Conservation (phyloP, 2,888 invertebrate species). For the Seladonia tumulorum region DNA sequence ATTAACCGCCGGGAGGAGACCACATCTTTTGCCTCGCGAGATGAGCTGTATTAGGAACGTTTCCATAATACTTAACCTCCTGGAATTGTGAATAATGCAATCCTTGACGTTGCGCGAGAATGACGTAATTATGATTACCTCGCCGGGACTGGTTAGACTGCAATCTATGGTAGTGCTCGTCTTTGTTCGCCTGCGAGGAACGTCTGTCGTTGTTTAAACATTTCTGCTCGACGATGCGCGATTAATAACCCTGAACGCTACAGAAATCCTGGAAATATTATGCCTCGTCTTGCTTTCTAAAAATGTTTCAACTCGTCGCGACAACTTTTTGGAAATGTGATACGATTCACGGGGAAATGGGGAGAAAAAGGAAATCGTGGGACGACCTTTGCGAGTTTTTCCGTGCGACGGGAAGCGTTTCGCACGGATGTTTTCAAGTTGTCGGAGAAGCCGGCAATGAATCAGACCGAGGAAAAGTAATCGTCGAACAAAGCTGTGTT, state of each 20-base stretch:
- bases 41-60: conserved; percentile 32
- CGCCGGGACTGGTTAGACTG: conserved; percentile 27
- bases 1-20: not conserved
- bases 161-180: conserved; percentile 39
- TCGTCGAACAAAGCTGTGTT: conserved; percentile 1
- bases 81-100: conserved; percentile 44
- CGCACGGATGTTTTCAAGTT: not conserved
- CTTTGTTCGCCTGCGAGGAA: conserved; percentile 18
- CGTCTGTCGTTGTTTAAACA: conserved; percentile 5
- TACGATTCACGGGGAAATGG: too few species aligned
- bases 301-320: too few species aligned
- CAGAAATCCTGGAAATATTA: not conserved
- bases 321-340: too few species aligned
- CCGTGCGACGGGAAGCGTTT: not conserved
- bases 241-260: not conserved
- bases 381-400: not conserved
- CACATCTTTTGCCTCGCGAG: conserved; percentile 15
- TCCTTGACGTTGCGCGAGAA: conserved; percentile 44
- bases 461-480: not conserved
- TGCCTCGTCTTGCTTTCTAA: too few species aligned
- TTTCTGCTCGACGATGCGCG: not conserved
- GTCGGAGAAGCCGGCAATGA: not conserved
- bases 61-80: conserved; percentile 45
- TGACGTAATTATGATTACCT: conserved; percentile 59
- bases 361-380: too few species aligned